Evolutionary conservation across 2,113 vertebrate genomes (phyloP), one percentile per base, ranked within the genome.

Genomic region (Erpornis zantholeuca): DNA sequence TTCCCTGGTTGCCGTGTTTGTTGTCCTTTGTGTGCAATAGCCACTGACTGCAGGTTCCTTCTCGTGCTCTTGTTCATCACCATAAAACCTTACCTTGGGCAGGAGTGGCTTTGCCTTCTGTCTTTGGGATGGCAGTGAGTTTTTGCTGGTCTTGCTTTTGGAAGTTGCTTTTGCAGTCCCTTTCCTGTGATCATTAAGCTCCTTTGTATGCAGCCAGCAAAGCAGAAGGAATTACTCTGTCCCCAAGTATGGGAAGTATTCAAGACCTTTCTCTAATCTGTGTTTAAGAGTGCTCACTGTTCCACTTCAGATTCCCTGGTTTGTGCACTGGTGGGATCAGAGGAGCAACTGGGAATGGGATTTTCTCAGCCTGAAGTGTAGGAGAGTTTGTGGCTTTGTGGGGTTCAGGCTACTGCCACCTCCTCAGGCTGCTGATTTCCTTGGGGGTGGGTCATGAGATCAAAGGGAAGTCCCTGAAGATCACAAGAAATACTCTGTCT

Each of bases 261-360:
- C 42, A 59, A 81, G 89, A 65, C 69, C 54, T 70, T 95, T 91
- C 90, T 92, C 35, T 90, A 56, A 69, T 94, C 69, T 9, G 4
- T 59, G 3, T 72, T 31, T 33, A 71, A 73, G 76, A 88, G 61
- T 1, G 0, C 27, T 85, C 28, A 16, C 33, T 77, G 50, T 65
- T 87, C 65, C 71, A 81, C 77, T 68, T 84, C 42, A 54, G 31
- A 61, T 61, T 79, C 40, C 19, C 63, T 33, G 8, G 6, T 42
- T 18, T 10, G 47, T 33, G 79, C 64, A 15, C 29, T 42, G 68
- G 25, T 73, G 72, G 53, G 61, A 76, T 64, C 84, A 79, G 42
- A 82, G 75, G 70, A 78, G 35, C 33, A 29, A 11, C 6, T 31
- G 86, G 68, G 44, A 28, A 15, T 18, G 14, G 47, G 56, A 31